A percentile compares a stretch with the other conserved stretches of the same genome.
These are phyloP conservation scores for Mythimna loreyi DNA, from an alignment of 2,888 invertebrate genomes.

Conservation along the genomic window DNA sequence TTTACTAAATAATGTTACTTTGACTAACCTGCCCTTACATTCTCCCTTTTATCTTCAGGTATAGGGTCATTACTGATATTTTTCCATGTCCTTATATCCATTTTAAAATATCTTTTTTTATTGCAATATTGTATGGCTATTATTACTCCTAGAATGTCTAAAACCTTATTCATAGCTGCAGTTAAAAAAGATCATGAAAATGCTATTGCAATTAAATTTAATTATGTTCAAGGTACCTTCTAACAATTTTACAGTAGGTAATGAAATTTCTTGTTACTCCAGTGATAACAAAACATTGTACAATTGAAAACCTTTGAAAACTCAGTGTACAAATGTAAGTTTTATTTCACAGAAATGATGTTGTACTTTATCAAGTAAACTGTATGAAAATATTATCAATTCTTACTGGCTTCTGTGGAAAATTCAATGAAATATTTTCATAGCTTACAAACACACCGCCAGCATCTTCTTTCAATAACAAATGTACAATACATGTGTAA, in stretches of 20 bases:
- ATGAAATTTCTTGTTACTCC: conserved; percentile 1
- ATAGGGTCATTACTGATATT: background rate
- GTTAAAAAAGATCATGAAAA: background rate
- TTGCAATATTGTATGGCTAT: background rate
- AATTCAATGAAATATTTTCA: background rate
- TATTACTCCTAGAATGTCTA: background rate
- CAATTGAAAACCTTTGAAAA: conserved; percentile 9
- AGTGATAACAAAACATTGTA: conserved; percentile 10
- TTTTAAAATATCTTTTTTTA: conserved; percentile 9
- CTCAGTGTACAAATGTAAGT: background rate
- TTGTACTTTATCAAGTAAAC: background rate
- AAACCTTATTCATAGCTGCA: background rate
- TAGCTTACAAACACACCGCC: conserved; percentile 16
- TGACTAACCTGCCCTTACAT: conserved; percentile 21
- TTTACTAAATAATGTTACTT: background rate
- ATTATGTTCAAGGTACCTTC: conserved; percentile 17
- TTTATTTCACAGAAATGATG: background rate
- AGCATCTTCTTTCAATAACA: conserved; percentile 16
- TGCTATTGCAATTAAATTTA: conserved; percentile 21
- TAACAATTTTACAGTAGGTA: conserved; percentile 8
- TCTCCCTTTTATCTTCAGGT: conserved; percentile 2
- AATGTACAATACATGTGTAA: background rate
- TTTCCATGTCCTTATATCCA: conserved; percentile 5
- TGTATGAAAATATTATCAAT: conserved; percentile 1
- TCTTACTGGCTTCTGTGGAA: background rate